These are phyloP conservation scores for Rhyacichthys aspro DNA, from an alignment of 2,797 vertebrate species.

Conservation along the genomic window DNA sequence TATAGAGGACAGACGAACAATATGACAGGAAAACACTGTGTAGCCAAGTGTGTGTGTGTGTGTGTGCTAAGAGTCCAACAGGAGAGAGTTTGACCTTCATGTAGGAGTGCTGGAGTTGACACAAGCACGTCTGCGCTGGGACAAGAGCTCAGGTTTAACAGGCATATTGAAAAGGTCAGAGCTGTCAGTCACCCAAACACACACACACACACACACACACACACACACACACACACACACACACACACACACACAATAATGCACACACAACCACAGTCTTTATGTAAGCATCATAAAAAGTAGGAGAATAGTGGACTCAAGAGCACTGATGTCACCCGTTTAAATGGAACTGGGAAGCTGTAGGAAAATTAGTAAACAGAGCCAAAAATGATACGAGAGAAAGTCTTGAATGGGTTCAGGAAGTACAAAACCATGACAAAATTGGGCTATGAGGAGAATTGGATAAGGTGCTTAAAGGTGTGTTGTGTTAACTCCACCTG, in stretches of 20 bases:
- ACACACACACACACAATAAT: constrained; percentile 25
- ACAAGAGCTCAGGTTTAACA: constrained; percentile 78
- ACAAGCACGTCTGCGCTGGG: constrained; percentile 78
- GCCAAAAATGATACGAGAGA: too few species aligned
- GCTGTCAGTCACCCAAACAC: constrained; percentile 76
- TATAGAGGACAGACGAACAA: constrained; percentile 69
- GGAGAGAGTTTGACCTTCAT: constrained; percentile 80
- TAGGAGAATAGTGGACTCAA: neutral
- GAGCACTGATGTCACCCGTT: too few species aligned
- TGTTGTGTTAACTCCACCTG: too few species aligned
- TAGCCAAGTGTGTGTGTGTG: constrained; percentile 21
- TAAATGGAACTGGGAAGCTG: too few species aligned
- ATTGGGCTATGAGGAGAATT: too few species aligned
- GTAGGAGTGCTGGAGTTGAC: constrained; percentile 80
- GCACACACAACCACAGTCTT: constrained; percentile 31
- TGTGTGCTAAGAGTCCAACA: constrained; percentile 42
- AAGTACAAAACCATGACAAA: too few species aligned
- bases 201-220: constrained; percentile 28
- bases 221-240: constrained; percentile 16
- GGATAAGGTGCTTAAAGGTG: too few species aligned
- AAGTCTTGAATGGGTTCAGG: too few species aligned
- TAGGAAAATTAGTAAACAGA: too few species aligned
- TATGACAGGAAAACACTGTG: constrained; percentile 55
- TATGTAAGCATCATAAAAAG: constrained; percentile 2
- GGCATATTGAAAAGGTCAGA: constrained; percentile 85